A percentile compares a stretch with the other conserved stretches of the same genome.
These are phyloP conservation scores for Myanophis thanlyinensis DNA, from an alignment of 2,113 vertebrate genomes.

Conservation along the genomic window DNA sequence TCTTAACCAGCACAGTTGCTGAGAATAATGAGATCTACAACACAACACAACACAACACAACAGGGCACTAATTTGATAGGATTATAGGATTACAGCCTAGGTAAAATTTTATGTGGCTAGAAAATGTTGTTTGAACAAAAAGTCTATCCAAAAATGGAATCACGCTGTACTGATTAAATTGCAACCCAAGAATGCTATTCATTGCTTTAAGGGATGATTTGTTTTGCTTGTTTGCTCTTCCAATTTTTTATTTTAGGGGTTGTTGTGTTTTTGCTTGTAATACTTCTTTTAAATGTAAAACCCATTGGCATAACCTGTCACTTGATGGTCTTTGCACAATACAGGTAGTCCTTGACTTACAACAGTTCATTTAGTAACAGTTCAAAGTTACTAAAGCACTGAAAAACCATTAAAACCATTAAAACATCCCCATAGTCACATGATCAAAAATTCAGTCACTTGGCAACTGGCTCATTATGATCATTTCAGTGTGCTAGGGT, in stretches of 20 bases:
- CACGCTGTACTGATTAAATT: background rate
- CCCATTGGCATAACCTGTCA: background rate
- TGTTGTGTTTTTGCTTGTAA: background rate
- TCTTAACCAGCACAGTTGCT: background rate
- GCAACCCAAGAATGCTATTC: background rate
- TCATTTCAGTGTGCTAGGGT: background rate
- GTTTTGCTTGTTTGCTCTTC: background rate
- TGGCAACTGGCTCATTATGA: background rate
- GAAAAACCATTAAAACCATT: background rate
- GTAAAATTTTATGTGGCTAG: background rate
- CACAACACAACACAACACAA: background rate
- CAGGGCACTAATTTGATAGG: background rate
- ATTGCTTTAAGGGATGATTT: background rate
- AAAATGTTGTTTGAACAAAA: background rate
- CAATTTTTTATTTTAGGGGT: background rate
- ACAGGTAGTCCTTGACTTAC: background rate
- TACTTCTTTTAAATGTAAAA: background rate
- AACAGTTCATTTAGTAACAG: background rate
- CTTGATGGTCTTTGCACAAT: background rate
- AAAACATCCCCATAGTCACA: background rate
- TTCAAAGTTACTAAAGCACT: background rate
- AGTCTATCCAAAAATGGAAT: background rate
- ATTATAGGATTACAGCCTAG: background rate
- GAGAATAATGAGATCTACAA: background rate
- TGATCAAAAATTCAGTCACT: background rate